These are phyloP conservation scores for Ricordea florida DNA, from an alignment of 92 coral and sea anemone species.

Conservation along the genomic window DNA sequence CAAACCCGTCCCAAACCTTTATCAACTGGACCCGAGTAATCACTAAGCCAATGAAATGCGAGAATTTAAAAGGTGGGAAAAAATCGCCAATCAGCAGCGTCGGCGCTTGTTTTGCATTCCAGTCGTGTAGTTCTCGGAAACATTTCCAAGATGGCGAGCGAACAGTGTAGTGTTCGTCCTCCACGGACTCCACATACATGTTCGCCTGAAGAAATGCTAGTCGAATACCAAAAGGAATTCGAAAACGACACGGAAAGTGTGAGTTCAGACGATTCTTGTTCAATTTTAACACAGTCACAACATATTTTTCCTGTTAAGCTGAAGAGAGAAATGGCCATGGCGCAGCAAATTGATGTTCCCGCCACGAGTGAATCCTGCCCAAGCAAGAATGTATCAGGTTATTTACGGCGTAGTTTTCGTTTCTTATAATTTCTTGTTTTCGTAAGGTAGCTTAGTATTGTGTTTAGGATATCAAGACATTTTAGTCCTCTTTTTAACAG, in stretches of 20 bases:
- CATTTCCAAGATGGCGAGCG: not conserved
- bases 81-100: not conserved
- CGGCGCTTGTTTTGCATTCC: not conserved
- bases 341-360: not conserved
- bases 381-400: conserved; percentile 12
- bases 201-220: not conserved
- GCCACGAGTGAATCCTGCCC: not conserved
- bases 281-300: not conserved
- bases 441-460: not conserved
- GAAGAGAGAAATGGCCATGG: not conserved
- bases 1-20: not conserved
- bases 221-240: not conserved
- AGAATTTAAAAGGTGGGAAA: not conserved
- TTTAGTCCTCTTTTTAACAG: not conserved
- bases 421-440: not conserved
- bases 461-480: not conserved
- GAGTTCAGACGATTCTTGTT: not conserved
- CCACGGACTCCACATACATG: not conserved
- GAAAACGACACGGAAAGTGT: not conserved
- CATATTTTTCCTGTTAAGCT: not conserved
- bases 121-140: not conserved
- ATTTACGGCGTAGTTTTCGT: not conserved
- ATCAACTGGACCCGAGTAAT: not conserved
- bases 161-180: not conserved
- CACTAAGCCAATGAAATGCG: not conserved